Evolutionary conservation across 2,113 vertebrate species (phyloP).

Genomic region (Orcinus orca): DNA sequence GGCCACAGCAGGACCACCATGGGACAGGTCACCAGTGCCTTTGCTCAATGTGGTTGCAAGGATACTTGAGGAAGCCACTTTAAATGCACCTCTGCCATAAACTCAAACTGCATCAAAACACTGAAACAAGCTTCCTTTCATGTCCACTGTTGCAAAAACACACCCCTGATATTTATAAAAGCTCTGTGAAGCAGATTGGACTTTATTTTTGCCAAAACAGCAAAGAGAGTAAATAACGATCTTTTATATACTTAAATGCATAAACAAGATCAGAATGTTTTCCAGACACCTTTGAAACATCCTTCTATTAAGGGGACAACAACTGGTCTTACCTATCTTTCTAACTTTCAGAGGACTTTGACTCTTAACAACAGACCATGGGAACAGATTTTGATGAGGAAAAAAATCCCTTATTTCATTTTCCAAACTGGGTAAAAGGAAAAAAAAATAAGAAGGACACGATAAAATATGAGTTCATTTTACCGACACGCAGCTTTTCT

Average conservation of each 20-base stretch:
- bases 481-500: constrained; percentile 14
- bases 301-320: background rate
- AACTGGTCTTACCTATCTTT: background rate
- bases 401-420: background rate
- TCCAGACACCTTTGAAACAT: background rate
- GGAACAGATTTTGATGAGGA: constrained; percentile 8
- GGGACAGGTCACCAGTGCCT: background rate
- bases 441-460: background rate
- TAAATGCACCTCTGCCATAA: background rate
- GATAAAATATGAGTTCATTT: background rate
- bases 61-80: background rate
- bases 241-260: background rate
- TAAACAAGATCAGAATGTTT: background rate
- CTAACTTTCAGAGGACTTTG: background rate
- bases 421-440: background rate
- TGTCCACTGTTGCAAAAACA: constrained; percentile 27
- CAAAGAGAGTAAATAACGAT: constrained; percentile 10
- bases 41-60: background rate
- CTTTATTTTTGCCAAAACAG: background rate
- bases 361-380: background rate
- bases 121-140: background rate
- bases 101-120: background rate
- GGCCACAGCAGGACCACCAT: background rate
- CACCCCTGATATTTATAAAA: constrained; percentile 1
- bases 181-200: background rate